Conservation (phyloP, 2,888 invertebrate species). For the Ormyrus pomaceus region DNA sequence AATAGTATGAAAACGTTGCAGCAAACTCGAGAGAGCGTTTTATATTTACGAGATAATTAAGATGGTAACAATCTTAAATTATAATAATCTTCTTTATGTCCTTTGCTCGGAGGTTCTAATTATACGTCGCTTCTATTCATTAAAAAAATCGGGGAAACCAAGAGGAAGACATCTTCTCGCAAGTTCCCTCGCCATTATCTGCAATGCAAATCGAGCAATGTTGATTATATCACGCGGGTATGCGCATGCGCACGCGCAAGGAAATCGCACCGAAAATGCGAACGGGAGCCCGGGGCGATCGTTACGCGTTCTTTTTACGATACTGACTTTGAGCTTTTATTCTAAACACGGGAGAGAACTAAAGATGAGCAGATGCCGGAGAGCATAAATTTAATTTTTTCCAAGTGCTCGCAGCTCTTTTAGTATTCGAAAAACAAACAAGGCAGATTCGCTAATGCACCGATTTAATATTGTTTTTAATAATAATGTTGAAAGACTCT, state of each 20-base stretch:
- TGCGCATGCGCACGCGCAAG: background rate
- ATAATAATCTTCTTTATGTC: slow-evolving; percentile 12
- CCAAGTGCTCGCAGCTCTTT: no score
- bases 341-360: no score
- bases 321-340: no score
- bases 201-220: slow-evolving; percentile 8
- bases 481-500: no score
- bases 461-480: no score
- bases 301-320: background rate
- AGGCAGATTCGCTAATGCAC: no score
- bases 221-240: slow-evolving; percentile 29
- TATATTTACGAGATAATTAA: slow-evolving; percentile 16
- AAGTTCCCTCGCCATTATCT: slow-evolving; percentile 6
- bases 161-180: background rate
- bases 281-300: slow-evolving; percentile 7
- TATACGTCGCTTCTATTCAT: slow-evolving; percentile 13
- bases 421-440: no score
- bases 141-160: background rate
- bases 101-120: slow-evolving; percentile 15
- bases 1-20: no score
- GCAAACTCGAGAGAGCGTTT: no score
- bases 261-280: slow-evolving; percentile 35
- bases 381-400: no score
- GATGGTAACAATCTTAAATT: background rate
- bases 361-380: no score